These are phyloP conservation scores for Andrena fulva DNA, from an alignment of 2,888 invertebrate genomes.

Conservation along the genomic window DNA sequence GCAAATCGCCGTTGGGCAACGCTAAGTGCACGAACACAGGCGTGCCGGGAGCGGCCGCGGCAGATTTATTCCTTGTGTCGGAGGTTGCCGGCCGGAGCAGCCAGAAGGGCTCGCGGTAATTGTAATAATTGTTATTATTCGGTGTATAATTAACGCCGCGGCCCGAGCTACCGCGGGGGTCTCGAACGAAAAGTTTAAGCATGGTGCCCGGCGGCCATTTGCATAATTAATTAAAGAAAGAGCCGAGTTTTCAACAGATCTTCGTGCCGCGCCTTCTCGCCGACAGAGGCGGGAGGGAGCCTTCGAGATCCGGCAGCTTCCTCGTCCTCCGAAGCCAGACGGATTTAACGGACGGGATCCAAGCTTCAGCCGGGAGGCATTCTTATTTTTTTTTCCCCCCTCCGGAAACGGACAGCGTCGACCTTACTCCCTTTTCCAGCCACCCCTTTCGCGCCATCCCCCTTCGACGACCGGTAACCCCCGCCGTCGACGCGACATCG, in stretches of 20 bases:
- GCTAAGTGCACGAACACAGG: not conserved
- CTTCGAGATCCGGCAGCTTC: conserved; percentile 52
- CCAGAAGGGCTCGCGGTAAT: conserved; percentile 75
- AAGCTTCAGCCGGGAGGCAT: conserved; percentile 52
- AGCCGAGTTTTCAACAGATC: conserved; percentile 82
- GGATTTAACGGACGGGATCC: conserved; percentile 48
- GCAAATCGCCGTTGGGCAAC: conserved; percentile 13
- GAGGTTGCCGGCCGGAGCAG: conserved; percentile 40
- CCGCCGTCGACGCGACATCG: conserved; percentile 34
- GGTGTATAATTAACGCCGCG: conserved; percentile 82
- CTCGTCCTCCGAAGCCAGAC: conserved; percentile 20
- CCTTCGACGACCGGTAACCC: conserved; percentile 16
- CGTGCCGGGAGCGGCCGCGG: conserved; percentile 17
- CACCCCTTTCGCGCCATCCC: conserved; percentile 1
- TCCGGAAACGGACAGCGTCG: not conserved
- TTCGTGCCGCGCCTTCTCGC: conserved; percentile 74
- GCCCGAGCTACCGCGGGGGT: conserved; percentile 74
- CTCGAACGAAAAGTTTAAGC: conserved; percentile 82
- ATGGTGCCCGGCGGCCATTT: conserved; percentile 81
- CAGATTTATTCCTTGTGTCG: conserved; percentile 51
- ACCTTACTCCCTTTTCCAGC: conserved; percentile 3
- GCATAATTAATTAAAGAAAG: conserved; percentile 83
- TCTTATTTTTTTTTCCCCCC: conserved; percentile 17
- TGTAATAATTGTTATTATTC: conserved; percentile 83
- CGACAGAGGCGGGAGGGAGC: conserved; percentile 49